Evolutionary conservation across 2,113 vertebrate genomes (phyloP), one percentile per base, ranked within the genome.

Genomic region (Pseudopipra pipra): DNA sequence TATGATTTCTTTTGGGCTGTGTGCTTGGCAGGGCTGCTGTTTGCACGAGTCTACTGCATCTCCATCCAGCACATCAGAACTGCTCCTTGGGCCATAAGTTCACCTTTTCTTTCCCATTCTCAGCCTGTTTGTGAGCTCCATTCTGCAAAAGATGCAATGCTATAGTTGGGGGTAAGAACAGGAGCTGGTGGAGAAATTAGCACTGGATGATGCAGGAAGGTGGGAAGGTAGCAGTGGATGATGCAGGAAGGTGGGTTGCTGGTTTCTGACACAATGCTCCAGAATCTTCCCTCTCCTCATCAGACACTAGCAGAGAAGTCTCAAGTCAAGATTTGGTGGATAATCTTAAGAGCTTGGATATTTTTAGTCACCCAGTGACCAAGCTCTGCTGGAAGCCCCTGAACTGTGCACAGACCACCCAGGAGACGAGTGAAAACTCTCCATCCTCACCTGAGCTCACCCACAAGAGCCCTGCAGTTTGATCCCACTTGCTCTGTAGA

Each of bases 131-230:
- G 94, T 95, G 76, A 94, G 85, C 70, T 93, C 82, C 88, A 55
- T 96, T 68, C 94, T 31, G 31, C 73, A n/a, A 46, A 81, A 97
- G 93, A 88, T 95, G 93, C 97, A 96, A 68, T 77, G 92, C 35
- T 33, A 35, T 80, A 83, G 90, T 65, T 8, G 12, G 76, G 95
- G 72, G 37, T 23, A 62, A 78, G 51, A 73, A 67, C 44, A 31
- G 76, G 89, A 81, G 61, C 55, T 90, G 58, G 22, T 78, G 55
- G 61, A 35, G 56, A 47, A 92, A 25, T 27, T 16, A 18, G 33
- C 0, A 2, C 28, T 49, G 81, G 24, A 16, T 71, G 66, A 35
- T 21, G 59, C 47, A 44, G 2, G 5, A 68, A 28, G 18, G 27
- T 11, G 27, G 24, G n/a, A 73, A 33, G 6, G 20, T 12, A 9